phyloP scores from a whole-genome alignment of 2,113 vertebrate genomes.

The Leiothrix lutea region DNA sequence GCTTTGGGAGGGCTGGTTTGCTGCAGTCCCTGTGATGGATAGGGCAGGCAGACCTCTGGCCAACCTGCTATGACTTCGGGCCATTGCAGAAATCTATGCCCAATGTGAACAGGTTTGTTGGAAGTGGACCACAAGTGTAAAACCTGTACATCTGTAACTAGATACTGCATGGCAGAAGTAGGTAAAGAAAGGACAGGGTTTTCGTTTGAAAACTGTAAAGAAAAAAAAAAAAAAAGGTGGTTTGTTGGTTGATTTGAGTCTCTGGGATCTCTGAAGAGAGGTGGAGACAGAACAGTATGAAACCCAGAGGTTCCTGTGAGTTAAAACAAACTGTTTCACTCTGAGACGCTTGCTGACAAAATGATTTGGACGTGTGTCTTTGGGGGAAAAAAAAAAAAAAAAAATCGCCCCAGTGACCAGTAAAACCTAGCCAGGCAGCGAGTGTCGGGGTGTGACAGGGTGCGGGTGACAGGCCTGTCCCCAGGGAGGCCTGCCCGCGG shows the following conservation, averaged over 20 bases:
- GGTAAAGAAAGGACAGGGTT: not conserved
- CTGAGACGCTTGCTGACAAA: not conserved
- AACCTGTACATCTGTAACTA: not conserved
- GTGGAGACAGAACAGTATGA: not conserved
- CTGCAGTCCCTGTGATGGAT: not conserved
- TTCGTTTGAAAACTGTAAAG: not conserved
- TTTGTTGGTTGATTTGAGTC: not conserved
- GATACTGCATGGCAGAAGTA: not conserved
- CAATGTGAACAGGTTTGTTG: not conserved
- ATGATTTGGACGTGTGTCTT: not conserved
- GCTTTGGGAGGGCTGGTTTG: not conserved
- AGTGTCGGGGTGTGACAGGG: not conserved
- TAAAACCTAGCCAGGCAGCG: not conserved
- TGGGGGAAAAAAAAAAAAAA: not conserved
- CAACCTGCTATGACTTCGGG: not conserved
- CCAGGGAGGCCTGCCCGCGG: not conserved
- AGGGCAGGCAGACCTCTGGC: not conserved
- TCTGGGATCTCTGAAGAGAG: not conserved
- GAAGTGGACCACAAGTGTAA: not conserved
- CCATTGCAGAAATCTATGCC: not conserved
- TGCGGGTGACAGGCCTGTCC: not conserved
- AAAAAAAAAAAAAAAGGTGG: too few relatives aligned
- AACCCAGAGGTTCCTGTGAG: not conserved
- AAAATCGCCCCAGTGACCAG: not conserved
- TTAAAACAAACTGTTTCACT: conserved; percentile 13